A percentile compares a stretch with the other conserved stretches of the same genome.
Evolutionary conservation across 2,113 vertebrate genomes (phyloP).

Genomic region (Pterophyllum scalare): DNA sequence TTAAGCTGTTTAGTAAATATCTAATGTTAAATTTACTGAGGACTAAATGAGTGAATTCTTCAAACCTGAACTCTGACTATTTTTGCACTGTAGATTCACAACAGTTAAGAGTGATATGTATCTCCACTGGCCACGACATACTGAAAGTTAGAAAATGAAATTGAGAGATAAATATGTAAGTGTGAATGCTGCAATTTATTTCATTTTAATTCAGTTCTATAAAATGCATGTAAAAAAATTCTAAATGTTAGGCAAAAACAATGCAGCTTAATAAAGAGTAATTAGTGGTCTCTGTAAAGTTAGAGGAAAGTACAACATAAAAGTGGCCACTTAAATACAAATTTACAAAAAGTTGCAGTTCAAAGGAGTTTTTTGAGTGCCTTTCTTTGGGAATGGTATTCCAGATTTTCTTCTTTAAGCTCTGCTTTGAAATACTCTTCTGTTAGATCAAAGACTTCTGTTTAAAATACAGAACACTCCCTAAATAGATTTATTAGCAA

Average conservation of each 20-base stretch:
- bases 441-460: constrained; percentile 24
- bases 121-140: not conserved
- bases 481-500: constrained; percentile 30
- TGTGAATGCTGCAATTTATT: not conserved
- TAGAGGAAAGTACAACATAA: not conserved
- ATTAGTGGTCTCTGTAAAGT: not conserved
- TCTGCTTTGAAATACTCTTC: constrained; percentile 15
- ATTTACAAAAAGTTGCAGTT: constrained; percentile 3
- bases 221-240: not conserved
- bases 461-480: not conserved
- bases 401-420: constrained; percentile 19
- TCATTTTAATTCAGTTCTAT: not conserved
- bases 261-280: not conserved
- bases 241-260: not conserved
- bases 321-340: not conserved
- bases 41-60: not conserved
- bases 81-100: not conserved
- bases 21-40: not conserved
- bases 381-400: constrained; percentile 7
- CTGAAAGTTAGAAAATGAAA: not conserved
- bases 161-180: not conserved
- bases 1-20: not conserved
- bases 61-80: fast-evolving
- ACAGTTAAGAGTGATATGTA: not conserved
- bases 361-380: not conserved